Conservation (phyloP, 2,113 vertebrate genomes). For the Emydocephalus ijimae region DNA sequence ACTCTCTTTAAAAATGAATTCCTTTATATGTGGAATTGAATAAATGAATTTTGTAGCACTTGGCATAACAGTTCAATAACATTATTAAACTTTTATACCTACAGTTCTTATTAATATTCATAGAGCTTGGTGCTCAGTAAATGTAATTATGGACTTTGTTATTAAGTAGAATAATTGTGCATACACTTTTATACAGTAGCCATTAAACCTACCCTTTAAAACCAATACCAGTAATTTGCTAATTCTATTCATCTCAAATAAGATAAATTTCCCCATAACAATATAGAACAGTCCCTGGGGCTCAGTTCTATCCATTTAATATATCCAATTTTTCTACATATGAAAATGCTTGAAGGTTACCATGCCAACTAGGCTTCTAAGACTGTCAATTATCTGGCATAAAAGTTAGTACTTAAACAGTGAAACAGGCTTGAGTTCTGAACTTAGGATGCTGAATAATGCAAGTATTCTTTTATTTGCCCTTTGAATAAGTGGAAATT, state of each 20-base stretch:
- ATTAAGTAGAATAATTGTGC: background rate
- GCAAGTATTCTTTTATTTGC: background rate
- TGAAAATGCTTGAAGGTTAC: background rate
- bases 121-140: background rate
- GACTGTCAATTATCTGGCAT: background rate
- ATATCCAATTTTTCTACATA: background rate
- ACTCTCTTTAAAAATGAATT: background rate
- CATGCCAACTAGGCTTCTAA: background rate
- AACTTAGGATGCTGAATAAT: constrained; percentile 10
- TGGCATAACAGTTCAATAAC: background rate
- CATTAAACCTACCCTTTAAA: background rate
- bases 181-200: background rate
- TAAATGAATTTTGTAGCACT: background rate
- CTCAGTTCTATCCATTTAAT: background rate
- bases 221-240: background rate
- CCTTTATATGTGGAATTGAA: background rate
- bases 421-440: background rate
- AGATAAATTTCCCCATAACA: background rate
- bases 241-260: background rate
- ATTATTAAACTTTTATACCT: background rate
- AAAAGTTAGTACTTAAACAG: background rate
- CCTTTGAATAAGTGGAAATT: background rate
- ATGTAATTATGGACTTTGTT: background rate
- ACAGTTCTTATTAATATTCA: background rate
- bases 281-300: background rate